Percentiles rank a stretch among this genome's conserved stretches.
phyloP scores from a whole-genome alignment of 2,113 vertebrate genomes.

The Platanista minor region DNA sequence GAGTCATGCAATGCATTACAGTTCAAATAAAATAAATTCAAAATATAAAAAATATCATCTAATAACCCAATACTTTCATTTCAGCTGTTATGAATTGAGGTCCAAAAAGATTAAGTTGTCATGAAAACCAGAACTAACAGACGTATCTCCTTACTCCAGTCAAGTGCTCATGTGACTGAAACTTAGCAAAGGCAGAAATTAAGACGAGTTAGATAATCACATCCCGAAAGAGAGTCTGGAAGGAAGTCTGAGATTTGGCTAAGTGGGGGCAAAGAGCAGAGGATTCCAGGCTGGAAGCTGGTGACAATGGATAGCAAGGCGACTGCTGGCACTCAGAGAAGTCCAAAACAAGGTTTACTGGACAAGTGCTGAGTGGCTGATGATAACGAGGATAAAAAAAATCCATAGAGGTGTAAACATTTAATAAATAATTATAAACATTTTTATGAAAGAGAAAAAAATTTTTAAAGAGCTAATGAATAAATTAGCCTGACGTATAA shows the following conservation, averaged over 20 bases:
- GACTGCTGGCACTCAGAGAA: neutral
- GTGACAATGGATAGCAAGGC: no score
- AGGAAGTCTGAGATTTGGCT: neutral
- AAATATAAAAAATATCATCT: neutral
- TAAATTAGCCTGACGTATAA: neutral
- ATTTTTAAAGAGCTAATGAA: neutral
- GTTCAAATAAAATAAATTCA: slow-evolving; percentile 7
- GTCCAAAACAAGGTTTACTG: neutral
- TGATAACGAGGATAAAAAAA: neutral
- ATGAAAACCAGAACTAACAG: neutral
- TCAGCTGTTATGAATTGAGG: neutral
- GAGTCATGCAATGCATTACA: neutral
- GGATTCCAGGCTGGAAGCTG: neutral
- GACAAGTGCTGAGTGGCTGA: neutral
- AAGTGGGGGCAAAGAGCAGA: neutral
- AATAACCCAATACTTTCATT: neutral
- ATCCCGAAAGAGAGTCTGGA: neutral
- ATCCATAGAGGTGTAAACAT: neutral
- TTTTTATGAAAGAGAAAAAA: neutral
- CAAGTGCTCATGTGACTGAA: neutral
- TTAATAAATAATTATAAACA: neutral
- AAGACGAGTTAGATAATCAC: neutral
- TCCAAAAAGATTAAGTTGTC: neutral
- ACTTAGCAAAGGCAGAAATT: neutral
- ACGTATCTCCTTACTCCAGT: neutral